Conservation (phyloP, 2,888 invertebrate species). For the Chesias legatella region DNA sequence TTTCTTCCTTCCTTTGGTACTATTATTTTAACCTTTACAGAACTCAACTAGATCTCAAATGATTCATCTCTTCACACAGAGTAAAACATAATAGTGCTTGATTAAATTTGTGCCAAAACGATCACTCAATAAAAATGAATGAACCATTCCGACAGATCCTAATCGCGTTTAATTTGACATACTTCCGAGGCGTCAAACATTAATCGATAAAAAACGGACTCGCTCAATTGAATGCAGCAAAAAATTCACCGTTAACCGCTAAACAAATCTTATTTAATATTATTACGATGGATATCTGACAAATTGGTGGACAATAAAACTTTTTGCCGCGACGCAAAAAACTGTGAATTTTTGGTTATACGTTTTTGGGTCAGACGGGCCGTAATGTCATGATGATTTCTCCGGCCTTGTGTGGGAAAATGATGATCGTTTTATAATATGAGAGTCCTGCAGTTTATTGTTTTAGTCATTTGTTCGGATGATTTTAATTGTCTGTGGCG, state of each 20-base stretch:
- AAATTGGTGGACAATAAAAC: slow-evolving; percentile 33
- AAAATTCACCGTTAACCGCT: slow-evolving; percentile 39
- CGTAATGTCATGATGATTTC: slow-evolving; percentile 25
- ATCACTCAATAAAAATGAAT: slow-evolving; percentile 28
- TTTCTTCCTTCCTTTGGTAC: too few relatives aligned
- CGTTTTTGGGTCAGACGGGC: slow-evolving; percentile 27
- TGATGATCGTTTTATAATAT: slow-evolving; percentile 28
- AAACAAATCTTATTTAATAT: slow-evolving; percentile 52
- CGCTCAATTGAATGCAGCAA: slow-evolving; percentile 30
- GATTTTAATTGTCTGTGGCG: slow-evolving; percentile 9
- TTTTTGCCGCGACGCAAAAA: slow-evolving; percentile 31
- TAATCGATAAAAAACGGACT: slow-evolving; percentile 34
- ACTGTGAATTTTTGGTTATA: slow-evolving; percentile 21
- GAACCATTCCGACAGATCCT: slow-evolving; percentile 25
- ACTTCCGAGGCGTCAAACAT: slow-evolving; percentile 33
- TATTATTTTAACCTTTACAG: too few relatives aligned
- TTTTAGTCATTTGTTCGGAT: slow-evolving; percentile 10
- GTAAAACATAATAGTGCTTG: slow-evolving; percentile 26
- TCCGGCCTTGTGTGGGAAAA: slow-evolving; percentile 26
- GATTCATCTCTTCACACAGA: slow-evolving; percentile 18
- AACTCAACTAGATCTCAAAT: slow-evolving; percentile 10
- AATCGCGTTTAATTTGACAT: slow-evolving; percentile 42
- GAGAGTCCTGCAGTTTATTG: slow-evolving; percentile 24
- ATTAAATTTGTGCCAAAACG: slow-evolving; percentile 28
- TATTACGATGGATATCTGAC: slow-evolving; percentile 42